A percentile compares a stretch with the other conserved stretches of the same genome.
These are phyloP conservation scores for Aphidoletes aphidimyza DNA, from an alignment of 2,888 invertebrate species.

Conservation along the genomic window DNA sequence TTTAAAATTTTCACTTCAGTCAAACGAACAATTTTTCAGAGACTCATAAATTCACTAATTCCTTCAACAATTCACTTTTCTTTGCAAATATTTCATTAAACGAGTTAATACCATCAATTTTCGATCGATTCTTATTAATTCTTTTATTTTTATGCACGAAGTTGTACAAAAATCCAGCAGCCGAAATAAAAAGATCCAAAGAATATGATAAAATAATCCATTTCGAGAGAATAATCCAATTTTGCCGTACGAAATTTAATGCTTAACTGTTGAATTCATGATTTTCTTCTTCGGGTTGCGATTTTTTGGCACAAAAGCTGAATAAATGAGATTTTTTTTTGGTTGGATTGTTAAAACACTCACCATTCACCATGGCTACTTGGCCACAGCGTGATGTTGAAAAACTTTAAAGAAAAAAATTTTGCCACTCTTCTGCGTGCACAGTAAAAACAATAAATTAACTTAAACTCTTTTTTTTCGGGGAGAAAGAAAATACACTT, in stretches of 20 bases:
- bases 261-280: neutral
- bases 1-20: slow-evolving; percentile 7
- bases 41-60: slow-evolving; percentile 16
- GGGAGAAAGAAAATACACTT: slow-evolving; percentile 61
- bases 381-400: slow-evolving; percentile 62
- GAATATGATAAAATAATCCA: slow-evolving; percentile 14
- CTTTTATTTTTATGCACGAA: neutral
- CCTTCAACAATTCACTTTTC: slow-evolving; percentile 27
- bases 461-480: neutral
- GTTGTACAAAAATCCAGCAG: neutral
- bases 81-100: neutral
- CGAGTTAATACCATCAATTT: neutral
- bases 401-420: slow-evolving; percentile 32
- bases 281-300: neutral
- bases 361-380: slow-evolving; percentile 65
- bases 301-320: neutral
- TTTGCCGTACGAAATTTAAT: neutral
- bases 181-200: neutral
- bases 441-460: neutral
- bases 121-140: neutral
- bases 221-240: neutral
- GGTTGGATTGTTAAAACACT: slow-evolving; percentile 58
- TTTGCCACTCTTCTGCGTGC: slow-evolving; percentile 51
- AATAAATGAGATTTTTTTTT: neutral
- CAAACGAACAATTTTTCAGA: neutral